A percentile compares a stretch with the other conserved stretches of the same genome.
Evolutionary conservation across 2,797 vertebrate genomes (phyloP).

Genomic region (Clarias platycephalus): DNA sequence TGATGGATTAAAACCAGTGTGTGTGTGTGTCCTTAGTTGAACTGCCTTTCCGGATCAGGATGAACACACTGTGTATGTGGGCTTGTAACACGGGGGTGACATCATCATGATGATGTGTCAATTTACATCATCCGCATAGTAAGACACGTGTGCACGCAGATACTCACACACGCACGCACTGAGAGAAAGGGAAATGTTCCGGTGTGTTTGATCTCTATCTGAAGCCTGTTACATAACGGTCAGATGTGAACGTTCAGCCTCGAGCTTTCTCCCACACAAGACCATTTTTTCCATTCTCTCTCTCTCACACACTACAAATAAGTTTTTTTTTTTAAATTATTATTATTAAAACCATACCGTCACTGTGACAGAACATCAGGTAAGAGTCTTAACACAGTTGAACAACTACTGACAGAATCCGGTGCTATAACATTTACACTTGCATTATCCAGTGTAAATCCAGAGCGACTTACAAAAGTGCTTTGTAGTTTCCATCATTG

Average conservation of each 20-base stretch:
- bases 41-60: conserved; percentile 34
- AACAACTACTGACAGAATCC: background rate
- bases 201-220: conserved; percentile 34
- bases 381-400: background rate
- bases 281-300: background rate
- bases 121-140: conserved; percentile 37
- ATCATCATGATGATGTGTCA: conserved; percentile 37
- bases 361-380: background rate
- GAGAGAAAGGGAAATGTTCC: conserved; percentile 25
- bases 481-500: no score
- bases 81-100: conserved; percentile 38
- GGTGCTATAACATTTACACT: background rate
- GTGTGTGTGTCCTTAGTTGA: conserved; percentile 30
- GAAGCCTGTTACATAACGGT: conserved; percentile 45
- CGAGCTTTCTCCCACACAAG: conserved; percentile 10
- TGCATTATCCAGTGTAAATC: background rate
- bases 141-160: background rate
- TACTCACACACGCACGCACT: background rate
- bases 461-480: no score
- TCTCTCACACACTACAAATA: background rate
- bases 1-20: background rate
- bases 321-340: background rate
- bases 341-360: background rate
- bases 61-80: conserved; percentile 39
- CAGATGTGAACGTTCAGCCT: conserved; percentile 33